Base-by-base conservation (phyloP, 2,888 invertebrate genomes). In the Chrysodeixis includens region DNA sequence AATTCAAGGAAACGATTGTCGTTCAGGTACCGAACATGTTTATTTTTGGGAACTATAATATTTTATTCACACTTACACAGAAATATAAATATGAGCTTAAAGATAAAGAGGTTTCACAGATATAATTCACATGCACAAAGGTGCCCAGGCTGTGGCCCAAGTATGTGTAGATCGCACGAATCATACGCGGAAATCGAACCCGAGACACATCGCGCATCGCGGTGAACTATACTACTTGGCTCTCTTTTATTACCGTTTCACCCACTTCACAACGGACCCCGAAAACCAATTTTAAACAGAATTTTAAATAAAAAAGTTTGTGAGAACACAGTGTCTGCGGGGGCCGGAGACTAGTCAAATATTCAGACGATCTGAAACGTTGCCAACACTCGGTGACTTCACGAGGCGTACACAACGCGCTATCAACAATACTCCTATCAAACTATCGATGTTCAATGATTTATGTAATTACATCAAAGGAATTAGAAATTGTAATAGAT, bases 331-430 rank as follows among this genome's bases (percentile, higher is more conserved):
- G 32, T 22, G 12, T 46, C 18, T 66, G 74, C 68, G 69, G 65
- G 72, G 71, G 69, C 62, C 18, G 66, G 53, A 57, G 60, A 63
- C 69, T 61, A 63, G 65, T 49, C 56, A 71, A 72, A 68, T 74
- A 71, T 71, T 74, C 58, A 16, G 57, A 32, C 35, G n/a, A 67
- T 66, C 74, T 78, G 83, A 79, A 67, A 51, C 12, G 44, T 32
- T 79, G 83, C 83, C 83, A 83, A 82, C 56, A 26, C n/a, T 12
- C 26, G 57, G 66, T 14, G 61, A 71, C 62, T 78, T 79, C 78
- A 62, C 68, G 10, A 1, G 22, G 35, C n/a, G 52, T 26, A 40
- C 58, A 52, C 35, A 14, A 35, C n/a, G 26, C 30, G 26, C 12
- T 40, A 56, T 67, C 63, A 78, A 63, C 71, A 67, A 67, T 62